Conservation (phyloP, 2,797 vertebrate species). For the Petrocephalus sullivani region DNA sequence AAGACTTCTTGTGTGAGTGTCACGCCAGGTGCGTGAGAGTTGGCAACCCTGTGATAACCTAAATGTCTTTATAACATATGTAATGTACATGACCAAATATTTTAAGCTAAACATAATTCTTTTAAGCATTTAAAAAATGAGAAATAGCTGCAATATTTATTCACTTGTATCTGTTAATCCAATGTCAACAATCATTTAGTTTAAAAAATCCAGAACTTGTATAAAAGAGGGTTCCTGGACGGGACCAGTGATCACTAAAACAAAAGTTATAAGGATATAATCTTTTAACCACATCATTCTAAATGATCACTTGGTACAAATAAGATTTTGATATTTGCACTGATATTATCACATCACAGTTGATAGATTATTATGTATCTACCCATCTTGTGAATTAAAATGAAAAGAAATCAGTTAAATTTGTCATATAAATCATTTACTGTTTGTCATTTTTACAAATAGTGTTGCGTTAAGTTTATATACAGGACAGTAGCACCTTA, state of each 20-base stretch:
- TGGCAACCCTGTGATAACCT: no score
- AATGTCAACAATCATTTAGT: no score
- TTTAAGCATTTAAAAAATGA: not conserved
- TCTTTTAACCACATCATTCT: not conserved
- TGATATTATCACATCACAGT: not conserved
- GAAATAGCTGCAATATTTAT: not conserved
- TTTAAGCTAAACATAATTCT: not conserved
- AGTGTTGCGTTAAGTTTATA: not conserved
- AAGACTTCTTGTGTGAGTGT: no score
- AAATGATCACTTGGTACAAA: not conserved
- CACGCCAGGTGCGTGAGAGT: no score
- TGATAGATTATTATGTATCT: not conserved
- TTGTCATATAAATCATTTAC: not conserved
- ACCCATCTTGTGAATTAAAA: not conserved
- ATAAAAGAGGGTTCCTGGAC: not conserved
- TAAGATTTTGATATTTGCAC: not conserved
- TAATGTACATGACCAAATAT: not conserved
- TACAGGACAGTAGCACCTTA: not conserved
- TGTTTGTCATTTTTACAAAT: not conserved
- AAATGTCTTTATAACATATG: not conserved
- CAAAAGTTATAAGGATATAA: not conserved
- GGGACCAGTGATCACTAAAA: not conserved
- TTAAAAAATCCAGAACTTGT: no score
- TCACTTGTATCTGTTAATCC: not conserved
- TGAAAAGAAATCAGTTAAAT: not conserved